A percentile compares a stretch with the other conserved stretches of the same genome.
Evolutionary conservation across 2,888 invertebrate species (phyloP).

Genomic region (Platycheirus rosarum): DNA sequence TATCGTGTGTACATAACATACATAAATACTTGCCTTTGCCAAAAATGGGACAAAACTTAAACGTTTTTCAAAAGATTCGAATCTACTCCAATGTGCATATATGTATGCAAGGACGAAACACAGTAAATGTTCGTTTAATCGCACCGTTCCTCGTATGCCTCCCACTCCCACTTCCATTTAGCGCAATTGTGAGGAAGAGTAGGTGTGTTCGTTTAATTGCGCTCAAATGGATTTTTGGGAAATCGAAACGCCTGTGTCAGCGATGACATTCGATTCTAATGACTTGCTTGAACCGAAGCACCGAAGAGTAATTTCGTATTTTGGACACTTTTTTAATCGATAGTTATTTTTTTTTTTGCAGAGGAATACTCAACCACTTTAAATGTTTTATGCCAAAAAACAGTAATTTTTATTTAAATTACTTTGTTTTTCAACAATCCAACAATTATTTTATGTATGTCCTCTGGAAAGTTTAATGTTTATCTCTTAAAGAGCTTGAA

Average conservation of each 20-base stretch:
- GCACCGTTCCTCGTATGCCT: background rate
- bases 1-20: constrained; percentile 52
- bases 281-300: constrained; percentile 35
- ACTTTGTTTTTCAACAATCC: constrained; percentile 41
- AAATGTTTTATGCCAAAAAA: constrained; percentile 17
- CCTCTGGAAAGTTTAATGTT: constrained; percentile 14
- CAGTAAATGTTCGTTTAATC: constrained; percentile 3
- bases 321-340: constrained; percentile 13
- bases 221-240: constrained; percentile 47
- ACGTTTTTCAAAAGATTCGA: constrained; percentile 61
- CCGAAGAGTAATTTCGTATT: constrained; percentile 14
- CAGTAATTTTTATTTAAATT: constrained; percentile 39
- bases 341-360: too few species aligned
- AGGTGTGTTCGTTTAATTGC: background rate
- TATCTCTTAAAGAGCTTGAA: too few species aligned
- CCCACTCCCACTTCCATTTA: background rate
- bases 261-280: constrained; percentile 39
- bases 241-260: constrained; percentile 24
- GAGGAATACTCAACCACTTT: too few species aligned
- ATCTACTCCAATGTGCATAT: constrained; percentile 50
- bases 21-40: constrained; percentile 53
- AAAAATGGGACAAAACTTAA: constrained; percentile 65
- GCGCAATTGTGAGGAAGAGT: too few species aligned
- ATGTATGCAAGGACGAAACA: constrained; percentile 10
- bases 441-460: constrained; percentile 26